phyloP scores from a whole-genome alignment of 1,140 invertebrate species.

The Nymphalis io region DNA sequence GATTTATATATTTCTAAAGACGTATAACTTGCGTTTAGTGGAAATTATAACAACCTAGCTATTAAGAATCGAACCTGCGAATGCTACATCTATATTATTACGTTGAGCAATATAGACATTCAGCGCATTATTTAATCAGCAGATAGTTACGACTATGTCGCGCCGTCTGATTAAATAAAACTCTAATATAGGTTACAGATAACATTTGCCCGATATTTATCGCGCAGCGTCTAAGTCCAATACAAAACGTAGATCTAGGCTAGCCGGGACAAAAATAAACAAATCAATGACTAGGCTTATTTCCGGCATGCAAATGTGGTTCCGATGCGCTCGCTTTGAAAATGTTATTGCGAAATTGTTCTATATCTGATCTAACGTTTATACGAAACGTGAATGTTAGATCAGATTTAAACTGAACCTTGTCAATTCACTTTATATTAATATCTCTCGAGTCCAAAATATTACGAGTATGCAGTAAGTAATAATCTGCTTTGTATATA shows the following conservation, averaged over 20 bases:
- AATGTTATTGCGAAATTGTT: conserved; percentile 20
- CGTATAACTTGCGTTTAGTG: too few species aligned
- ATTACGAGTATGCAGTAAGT: too few species aligned
- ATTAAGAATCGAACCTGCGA: too few species aligned
- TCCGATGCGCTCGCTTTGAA: conserved; percentile 26
- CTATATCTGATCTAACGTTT: conserved; percentile 9
- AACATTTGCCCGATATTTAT: not conserved
- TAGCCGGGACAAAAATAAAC: conserved; percentile 17
- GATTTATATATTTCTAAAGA: too few species aligned
- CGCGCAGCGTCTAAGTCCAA: not conserved
- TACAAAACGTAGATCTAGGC: conserved; percentile 11
- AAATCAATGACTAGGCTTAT: conserved; percentile 24
- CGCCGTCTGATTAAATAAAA: not conserved
- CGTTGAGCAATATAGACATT: too few species aligned
- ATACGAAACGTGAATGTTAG: not conserved
- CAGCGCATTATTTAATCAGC: not conserved
- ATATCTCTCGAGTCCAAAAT: not conserved
- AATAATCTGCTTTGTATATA: too few species aligned
- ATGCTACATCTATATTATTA: too few species aligned
- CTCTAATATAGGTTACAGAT: not conserved
- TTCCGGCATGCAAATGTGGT: conserved; percentile 24
- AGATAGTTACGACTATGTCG: not conserved
- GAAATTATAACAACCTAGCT: too few species aligned
- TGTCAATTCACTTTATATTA: not conserved
- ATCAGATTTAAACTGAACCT: not conserved